A percentile compares a stretch with the other conserved stretches of the same genome.
phyloP scores from a whole-genome alignment of 2,888 invertebrate genomes.

The Drosophila cognata region DNA sequence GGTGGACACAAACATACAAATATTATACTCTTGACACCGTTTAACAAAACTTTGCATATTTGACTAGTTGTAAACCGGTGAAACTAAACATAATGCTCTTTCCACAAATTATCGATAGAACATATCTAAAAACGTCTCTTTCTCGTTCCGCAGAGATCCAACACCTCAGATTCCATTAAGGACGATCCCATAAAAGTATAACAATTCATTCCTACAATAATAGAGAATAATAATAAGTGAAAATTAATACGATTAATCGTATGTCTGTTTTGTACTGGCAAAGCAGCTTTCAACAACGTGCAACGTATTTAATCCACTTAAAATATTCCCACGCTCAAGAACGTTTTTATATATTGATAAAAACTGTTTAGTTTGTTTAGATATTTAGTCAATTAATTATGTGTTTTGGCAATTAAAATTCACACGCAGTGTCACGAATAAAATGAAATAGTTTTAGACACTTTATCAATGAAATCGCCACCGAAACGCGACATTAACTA shows the following conservation, averaged over 20 bases:
- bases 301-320: conserved; percentile 10
- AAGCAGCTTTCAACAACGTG: conserved; percentile 9
- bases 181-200: conserved; percentile 5
- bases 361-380: conserved; percentile 3
- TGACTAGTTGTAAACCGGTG: background rate
- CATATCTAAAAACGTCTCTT: background rate
- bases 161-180: conserved; percentile 31
- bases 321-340: conserved; percentile 2
- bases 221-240: conserved; percentile 7
- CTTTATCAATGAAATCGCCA: conserved; percentile 68
- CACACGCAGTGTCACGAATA: conserved; percentile 26
- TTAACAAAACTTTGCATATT: background rate
- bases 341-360: background rate
- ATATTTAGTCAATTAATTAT: conserved; percentile 19
- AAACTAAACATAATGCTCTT: background rate
- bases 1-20: conserved; percentile 1
- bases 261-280: conserved; percentile 9
- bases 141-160: conserved; percentile 1
- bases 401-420: conserved; percentile 27
- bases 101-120: background rate
- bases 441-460: conserved; percentile 30
- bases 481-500: conserved; percentile 71
- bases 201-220: background rate
- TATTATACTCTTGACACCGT: background rate
- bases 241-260: conserved; percentile 25